Evolutionary conservation across 2,888 invertebrate genomes (phyloP).

Genomic region (Clusia tigrina): DNA sequence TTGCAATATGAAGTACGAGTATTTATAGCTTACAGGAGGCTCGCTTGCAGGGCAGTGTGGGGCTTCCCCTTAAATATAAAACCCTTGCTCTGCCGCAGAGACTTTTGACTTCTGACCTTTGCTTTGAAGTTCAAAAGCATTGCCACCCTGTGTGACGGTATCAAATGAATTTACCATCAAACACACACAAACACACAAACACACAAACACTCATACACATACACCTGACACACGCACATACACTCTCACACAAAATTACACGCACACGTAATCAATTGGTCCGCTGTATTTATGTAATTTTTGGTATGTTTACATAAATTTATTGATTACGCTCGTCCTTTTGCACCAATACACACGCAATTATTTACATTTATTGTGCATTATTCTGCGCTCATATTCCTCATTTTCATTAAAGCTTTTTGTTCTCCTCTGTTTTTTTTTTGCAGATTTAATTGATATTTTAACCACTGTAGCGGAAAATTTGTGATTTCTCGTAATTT

Average conservation of each 20-base stretch:
- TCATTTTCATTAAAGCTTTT: neutral
- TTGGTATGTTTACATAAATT: constrained; percentile 24
- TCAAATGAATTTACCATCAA: too few relatives aligned
- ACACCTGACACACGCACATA: neutral
- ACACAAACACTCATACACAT: neutral
- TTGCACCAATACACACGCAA: neutral
- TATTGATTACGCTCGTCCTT: constrained; percentile 19
- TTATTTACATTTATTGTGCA: constrained; percentile 6
- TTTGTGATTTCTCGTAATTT: too few relatives aligned
- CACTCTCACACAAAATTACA: neutral
- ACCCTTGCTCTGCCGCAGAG: too few relatives aligned
- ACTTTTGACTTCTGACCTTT: too few relatives aligned
- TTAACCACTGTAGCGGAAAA: constrained; percentile 22
- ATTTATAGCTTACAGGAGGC: too few relatives aligned
- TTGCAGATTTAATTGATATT: constrained; percentile 24
- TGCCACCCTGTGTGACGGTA: neutral
- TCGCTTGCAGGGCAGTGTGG: too few relatives aligned
- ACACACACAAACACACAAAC: neutral
- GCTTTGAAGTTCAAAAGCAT: too few relatives aligned
- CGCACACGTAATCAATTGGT: neutral
- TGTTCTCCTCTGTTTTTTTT: neutral
- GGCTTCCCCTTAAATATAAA: too few relatives aligned
- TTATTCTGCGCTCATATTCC: neutral
- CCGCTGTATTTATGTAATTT: constrained; percentile 14
- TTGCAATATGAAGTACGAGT: too few relatives aligned